Conservation (phyloP, 2,888 invertebrate genomes). For the Clistopyga incitator region DNA sequence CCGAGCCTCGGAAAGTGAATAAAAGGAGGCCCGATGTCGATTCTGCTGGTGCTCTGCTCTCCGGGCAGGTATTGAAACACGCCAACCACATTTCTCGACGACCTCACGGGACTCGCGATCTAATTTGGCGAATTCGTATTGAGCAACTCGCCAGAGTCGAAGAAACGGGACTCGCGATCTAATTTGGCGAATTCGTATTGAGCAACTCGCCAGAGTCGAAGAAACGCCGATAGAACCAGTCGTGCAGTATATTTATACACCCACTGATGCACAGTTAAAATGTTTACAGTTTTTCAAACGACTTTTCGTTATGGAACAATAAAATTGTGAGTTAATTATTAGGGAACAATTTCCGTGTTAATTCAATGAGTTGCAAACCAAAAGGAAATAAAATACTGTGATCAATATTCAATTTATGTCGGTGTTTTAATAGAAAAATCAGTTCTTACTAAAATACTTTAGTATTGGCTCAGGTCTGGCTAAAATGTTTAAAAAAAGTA, state of each 20-base stretch:
- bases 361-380: neutral
- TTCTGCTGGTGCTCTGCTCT: neutral
- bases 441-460: neutral
- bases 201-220: conserved; percentile 1
- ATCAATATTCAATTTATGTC: no score
- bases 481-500: neutral
- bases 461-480: neutral
- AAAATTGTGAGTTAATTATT: neutral
- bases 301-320: neutral
- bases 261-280: neutral
- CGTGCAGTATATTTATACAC: neutral
- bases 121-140: conserved; percentile 14
- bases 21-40: neutral
- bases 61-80: neutral
- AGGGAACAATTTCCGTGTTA: neutral
- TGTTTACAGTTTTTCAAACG: neutral
- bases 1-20: neutral
- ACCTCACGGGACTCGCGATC: conserved; percentile 1
- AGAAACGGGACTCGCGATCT: conserved; percentile 1
- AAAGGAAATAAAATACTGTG: no score
- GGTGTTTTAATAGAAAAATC: neutral
- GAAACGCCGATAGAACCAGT: conserved; percentile 3
- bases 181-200: conserved; percentile 15
- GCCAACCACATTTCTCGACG: conserved; percentile 11
- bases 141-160: conserved; percentile 2